Conservation (phyloP, 2,113 vertebrate species). For the Cryptomyrus ogoouensis region DNA sequence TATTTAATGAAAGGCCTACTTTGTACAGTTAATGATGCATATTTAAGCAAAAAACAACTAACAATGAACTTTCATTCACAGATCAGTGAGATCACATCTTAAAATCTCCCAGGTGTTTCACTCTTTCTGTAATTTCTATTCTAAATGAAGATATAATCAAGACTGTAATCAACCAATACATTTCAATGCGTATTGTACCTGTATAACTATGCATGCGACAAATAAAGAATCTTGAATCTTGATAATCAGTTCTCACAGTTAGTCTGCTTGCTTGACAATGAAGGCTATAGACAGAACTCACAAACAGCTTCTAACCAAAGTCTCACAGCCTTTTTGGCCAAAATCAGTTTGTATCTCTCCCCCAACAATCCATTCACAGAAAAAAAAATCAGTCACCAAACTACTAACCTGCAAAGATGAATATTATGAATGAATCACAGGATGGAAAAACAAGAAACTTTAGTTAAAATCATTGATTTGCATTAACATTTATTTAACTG, state of each 20-base stretch:
- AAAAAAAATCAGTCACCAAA: background rate
- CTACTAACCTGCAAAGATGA: background rate
- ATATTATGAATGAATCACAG: background rate
- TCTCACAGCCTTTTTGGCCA: background rate
- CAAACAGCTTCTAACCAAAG: background rate
- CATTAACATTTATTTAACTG: background rate
- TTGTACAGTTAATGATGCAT: background rate
- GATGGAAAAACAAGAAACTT: background rate
- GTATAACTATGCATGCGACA: too few species aligned
- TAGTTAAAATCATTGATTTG: background rate
- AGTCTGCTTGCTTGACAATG: background rate
- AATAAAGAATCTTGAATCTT: too few species aligned
- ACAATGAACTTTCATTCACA: background rate
- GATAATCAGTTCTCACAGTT: background rate
- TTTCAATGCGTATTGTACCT: too few species aligned
- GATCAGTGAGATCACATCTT: background rate
- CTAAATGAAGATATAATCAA: background rate
- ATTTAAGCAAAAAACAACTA: background rate
- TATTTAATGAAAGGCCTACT: background rate
- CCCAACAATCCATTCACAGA: background rate
- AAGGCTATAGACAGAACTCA: background rate
- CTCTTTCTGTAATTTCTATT: background rate
- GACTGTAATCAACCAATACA: background rate
- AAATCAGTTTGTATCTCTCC: background rate
- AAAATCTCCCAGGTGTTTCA: background rate